phyloP scores from a whole-genome alignment of 23 tunicate species.

The Styela clava region DNA sequence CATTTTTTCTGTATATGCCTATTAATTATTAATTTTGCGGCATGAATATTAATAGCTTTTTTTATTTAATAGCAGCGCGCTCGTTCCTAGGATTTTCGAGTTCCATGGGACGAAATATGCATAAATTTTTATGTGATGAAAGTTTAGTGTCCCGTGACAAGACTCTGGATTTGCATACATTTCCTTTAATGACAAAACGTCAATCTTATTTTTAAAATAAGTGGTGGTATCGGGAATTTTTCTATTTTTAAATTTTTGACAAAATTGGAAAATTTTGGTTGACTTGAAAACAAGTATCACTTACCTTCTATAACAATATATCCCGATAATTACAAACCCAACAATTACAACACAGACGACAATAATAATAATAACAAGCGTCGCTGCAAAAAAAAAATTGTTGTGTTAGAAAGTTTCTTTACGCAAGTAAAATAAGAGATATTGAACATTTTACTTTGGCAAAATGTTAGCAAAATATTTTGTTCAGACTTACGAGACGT shows the following conservation, averaged over 20 bases:
- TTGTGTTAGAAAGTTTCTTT: neutral
- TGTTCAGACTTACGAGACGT: neutral
- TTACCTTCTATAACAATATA: neutral
- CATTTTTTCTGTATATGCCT: too few relatives aligned
- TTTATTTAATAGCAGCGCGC: too few relatives aligned
- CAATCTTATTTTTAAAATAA: too few relatives aligned
- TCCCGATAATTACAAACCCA: neutral
- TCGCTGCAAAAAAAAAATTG: neutral
- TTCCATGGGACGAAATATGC: too few relatives aligned
- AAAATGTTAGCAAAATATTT: neutral
- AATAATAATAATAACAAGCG: neutral
- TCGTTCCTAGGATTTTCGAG: too few relatives aligned
- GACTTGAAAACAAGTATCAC: neutral
- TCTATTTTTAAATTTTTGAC: neutral
- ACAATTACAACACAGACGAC: neutral
- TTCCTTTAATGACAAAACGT: too few relatives aligned
- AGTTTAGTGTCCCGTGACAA: neutral
- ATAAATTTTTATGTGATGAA: neutral
- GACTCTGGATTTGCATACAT: neutral
- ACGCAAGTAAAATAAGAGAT: too few relatives aligned
- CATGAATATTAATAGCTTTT: too few relatives aligned
- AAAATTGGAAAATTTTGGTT: too few relatives aligned
- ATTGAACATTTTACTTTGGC: neutral
- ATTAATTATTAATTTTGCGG: too few relatives aligned
- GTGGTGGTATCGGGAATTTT: too few relatives aligned